A percentile compares a stretch with the other conserved stretches of the same genome.
phyloP scores from a whole-genome alignment of 2,888 invertebrate genomes.

The Brachypalpus laphriformis region DNA sequence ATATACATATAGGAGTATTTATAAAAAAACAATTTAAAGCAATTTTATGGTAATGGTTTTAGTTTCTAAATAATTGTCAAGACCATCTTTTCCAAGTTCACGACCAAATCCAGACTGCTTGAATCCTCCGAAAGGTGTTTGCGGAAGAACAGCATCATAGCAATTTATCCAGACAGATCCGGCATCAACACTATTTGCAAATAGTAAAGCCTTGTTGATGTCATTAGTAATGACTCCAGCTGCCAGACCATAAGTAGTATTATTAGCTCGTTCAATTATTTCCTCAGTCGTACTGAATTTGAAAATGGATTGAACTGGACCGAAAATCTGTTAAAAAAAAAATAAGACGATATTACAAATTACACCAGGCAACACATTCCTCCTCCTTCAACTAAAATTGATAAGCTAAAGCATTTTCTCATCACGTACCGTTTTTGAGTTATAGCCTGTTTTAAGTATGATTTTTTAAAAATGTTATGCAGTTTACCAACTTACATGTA shows the following conservation, averaged over 20 bases:
- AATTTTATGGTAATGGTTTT: constrained; percentile 88
- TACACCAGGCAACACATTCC: too few species aligned
- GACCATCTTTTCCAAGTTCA: constrained; percentile 91
- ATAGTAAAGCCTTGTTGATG: constrained; percentile 89
- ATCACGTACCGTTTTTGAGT: too few species aligned
- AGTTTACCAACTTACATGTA: too few species aligned
- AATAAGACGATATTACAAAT: neutral
- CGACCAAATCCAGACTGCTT: constrained; percentile 94
- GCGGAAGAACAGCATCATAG: constrained; percentile 83
- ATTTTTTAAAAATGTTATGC: too few species aligned
- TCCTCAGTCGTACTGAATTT: constrained; percentile 90
- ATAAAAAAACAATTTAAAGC: constrained; percentile 72
- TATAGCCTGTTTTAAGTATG: too few species aligned
- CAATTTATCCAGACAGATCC: constrained; percentile 90
- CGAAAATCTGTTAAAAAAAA: constrained; percentile 89
- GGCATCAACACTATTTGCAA: constrained; percentile 89
- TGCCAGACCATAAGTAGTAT: constrained; percentile 91
- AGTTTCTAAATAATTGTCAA: constrained; percentile 90
- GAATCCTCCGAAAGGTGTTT: constrained; percentile 95
- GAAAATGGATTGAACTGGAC: constrained; percentile 93
- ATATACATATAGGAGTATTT: too few species aligned
- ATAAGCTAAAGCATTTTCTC: too few species aligned
- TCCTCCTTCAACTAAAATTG: too few species aligned
- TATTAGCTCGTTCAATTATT: constrained; percentile 91
- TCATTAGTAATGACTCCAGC: constrained; percentile 92